Percentiles rank a stretch among this genome's conserved stretches.
phyloP scores from a whole-genome alignment of 2,888 invertebrate genomes.

The Brenthis ino region DNA sequence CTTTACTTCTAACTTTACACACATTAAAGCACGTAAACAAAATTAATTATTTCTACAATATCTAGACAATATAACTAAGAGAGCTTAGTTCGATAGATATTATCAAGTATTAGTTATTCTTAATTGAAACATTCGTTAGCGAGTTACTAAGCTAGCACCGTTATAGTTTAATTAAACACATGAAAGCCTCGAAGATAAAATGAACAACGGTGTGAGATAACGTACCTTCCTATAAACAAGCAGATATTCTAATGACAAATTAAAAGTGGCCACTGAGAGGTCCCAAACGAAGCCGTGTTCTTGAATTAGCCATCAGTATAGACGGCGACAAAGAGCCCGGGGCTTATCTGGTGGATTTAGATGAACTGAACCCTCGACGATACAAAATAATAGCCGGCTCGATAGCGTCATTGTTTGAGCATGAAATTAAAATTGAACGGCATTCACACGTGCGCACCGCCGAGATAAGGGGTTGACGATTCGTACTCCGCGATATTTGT shows the following conservation, averaged over 20 bases:
- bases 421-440: conserved; percentile 82
- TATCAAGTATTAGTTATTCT: conserved; percentile 13
- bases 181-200: conserved; percentile 54
- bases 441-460: conserved; percentile 80
- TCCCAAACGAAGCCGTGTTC: conserved; percentile 43
- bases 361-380: conserved; percentile 78
- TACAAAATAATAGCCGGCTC: conserved; percentile 80
- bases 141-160: conserved; percentile 18
- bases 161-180: conserved; percentile 61
- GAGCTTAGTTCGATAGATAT: conserved; percentile 15
- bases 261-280: conserved; percentile 51
- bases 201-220: conserved; percentile 52
- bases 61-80: background rate
- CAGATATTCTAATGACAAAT: conserved; percentile 70
- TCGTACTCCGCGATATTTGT: conserved; percentile 59
- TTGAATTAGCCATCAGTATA: conserved; percentile 74
- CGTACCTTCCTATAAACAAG: conserved; percentile 66
- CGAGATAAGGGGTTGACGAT: conserved; percentile 73
- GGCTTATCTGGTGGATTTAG: conserved; percentile 79
- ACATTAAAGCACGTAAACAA: too few relatives aligned
- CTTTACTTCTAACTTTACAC: too few relatives aligned
- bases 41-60: background rate
- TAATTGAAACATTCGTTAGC: conserved; percentile 24
- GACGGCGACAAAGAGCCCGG: conserved; percentile 73
- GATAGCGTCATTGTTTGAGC: conserved; percentile 82